A percentile compares a stretch with the other conserved stretches of the same genome.
Evolutionary conservation across 2,113 vertebrate genomes (phyloP).

Genomic region (Megaleporinus macrocephalus): DNA sequence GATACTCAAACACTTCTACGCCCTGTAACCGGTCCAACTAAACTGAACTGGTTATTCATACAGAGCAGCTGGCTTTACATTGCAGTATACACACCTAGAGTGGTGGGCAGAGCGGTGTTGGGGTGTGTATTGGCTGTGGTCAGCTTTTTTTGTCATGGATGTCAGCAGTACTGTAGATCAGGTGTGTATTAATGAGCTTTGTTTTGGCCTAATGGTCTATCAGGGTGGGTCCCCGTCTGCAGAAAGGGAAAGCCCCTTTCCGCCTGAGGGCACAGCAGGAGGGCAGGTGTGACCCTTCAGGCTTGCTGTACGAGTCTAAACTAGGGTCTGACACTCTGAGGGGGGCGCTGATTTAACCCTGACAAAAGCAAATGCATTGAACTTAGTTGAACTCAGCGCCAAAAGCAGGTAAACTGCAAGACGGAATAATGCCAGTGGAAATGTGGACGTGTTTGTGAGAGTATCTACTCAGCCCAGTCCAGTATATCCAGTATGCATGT

Average conservation of each 20-base stretch:
- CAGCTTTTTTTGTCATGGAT: conserved; percentile 12
- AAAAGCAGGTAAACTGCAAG: too few species aligned
- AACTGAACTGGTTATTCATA: conserved; percentile 14
- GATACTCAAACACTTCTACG: not conserved
- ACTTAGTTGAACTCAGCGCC: too few species aligned
- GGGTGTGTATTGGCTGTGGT: conserved; percentile 21
- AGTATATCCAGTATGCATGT: too few species aligned
- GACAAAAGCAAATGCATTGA: too few species aligned
- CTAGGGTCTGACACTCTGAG: too few species aligned
- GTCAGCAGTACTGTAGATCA: not conserved
- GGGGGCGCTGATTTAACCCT: too few species aligned
- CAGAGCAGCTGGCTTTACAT: not conserved
- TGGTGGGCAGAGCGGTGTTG: not conserved
- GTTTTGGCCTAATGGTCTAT: conserved; percentile 29
- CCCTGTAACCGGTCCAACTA: not conserved
- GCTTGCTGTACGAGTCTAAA: conserved; percentile 1
- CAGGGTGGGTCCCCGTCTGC: not conserved
- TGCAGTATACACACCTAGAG: not conserved
- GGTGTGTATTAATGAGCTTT: not conserved
- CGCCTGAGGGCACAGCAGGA: not conserved
- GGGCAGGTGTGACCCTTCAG: conserved; percentile 27
- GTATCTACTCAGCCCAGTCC: too few species aligned
- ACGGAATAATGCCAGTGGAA: too few species aligned
- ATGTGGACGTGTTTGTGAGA: too few species aligned
- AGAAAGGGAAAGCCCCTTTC: conserved; percentile 7